phyloP scores from a whole-genome alignment of 2,113 vertebrate genomes.

The Sakesphorus luctuosus region DNA sequence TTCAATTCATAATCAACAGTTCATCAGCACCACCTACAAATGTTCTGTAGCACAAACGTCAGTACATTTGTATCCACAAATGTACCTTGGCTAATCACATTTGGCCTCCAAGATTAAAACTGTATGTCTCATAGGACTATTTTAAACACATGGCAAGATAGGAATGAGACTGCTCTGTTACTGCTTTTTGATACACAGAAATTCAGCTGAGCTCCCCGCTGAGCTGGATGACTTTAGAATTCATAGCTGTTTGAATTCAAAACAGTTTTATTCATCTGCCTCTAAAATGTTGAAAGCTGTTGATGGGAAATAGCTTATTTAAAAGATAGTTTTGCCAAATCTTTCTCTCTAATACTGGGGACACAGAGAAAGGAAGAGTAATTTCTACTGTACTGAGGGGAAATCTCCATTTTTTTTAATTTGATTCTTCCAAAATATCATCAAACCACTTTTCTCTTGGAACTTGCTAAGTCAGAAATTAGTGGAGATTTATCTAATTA shows the following conservation, averaged over 20 bases:
- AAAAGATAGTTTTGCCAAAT: background rate
- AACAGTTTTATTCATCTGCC: background rate
- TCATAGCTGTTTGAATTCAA: background rate
- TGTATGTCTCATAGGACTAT: background rate
- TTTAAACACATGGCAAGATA: background rate
- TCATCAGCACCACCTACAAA: background rate
- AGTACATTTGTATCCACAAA: background rate
- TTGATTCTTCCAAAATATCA: background rate
- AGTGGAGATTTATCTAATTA: background rate
- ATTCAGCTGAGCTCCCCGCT: background rate
- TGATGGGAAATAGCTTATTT: background rate
- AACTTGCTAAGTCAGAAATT: background rate
- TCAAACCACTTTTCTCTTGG: background rate
- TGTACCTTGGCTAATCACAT: background rate
- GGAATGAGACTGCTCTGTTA: background rate
- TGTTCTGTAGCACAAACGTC: background rate
- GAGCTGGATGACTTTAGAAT: background rate
- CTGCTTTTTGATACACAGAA: background rate
- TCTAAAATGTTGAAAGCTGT: background rate
- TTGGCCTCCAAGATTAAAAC: constrained; percentile 1
- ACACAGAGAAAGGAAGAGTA: background rate
- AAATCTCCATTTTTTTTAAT: background rate
- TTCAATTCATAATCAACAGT: background rate
- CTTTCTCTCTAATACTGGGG: background rate
- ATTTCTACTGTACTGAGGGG: background rate